Base-by-base conservation (phyloP, 2,113 vertebrate genomes). In the Okapia johnstoni region DNA sequence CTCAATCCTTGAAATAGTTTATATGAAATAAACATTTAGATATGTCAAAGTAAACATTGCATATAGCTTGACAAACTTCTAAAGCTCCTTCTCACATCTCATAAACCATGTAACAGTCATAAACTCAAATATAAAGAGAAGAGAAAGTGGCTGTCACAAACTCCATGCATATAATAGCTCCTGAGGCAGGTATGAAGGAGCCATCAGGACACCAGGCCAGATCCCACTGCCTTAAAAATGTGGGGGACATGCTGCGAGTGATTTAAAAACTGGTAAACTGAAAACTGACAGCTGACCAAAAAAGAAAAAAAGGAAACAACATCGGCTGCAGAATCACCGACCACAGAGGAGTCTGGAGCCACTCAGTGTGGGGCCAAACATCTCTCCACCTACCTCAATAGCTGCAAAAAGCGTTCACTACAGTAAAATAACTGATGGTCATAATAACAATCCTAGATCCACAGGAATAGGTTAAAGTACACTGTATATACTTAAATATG, bases 61-160 rank as follows among this genome's bases (percentile, higher is more conserved):
- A 91, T 80, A 93, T 7, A 85, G 80, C 94, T 79, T 88, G 36
- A 61, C 23, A 90, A 94, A 54, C 77, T 92, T 94, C 48, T 90
- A 46, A 95, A 95, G 5, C 60, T 55, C 54, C 36, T 80, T 28
- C 58, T 77, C 91, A 46, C 10, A 84, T 79, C 58, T 83, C 70
- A 81, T 4, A 94, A 25, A 58, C 28, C n/a, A 85, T 46, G 16
- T 25, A 60, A 88, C 12, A 81, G 21, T 13, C 54, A 60, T 25
- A 93, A 36, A 88, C 40, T 25, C 33, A 61, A 94, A 90, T 58
- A 85, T n/a, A 96, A 73, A 16, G 55, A 95, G 60, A 79, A 96
- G 85, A 81, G 5, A 80, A 94, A 92, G 16, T 6, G 90, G 50
- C 19, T 88, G 12, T 40, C 13, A 58, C 52, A 88, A 70, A 93